Base-by-base conservation (phyloP, 35 echinoderm and acorn worm species). In the Stichopus chloronotus region DNA sequence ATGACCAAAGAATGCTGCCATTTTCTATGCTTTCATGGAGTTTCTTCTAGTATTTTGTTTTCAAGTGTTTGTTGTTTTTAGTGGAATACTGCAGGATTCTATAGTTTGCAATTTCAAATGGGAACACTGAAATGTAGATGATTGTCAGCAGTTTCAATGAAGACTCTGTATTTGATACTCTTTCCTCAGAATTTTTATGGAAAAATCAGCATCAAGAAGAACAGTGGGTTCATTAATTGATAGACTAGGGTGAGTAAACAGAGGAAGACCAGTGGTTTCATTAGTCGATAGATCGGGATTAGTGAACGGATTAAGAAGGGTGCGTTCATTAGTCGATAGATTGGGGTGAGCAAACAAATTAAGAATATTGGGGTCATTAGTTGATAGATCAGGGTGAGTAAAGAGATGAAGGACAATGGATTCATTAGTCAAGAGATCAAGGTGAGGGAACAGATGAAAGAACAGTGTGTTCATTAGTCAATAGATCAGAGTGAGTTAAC, bases 181-280 rank as follows among this genome's bases (percentile, higher is more conserved):
- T 81, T 81, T 43, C 53, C 12, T 4, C 94, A 97, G 96, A 57
- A 86, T 92, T 13, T 95, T 97, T 83, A 97, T 97, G 96, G 96
- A 97, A 9, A 91, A 90, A 65, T 72, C 92, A 4, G 90, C 94
- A 19, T 95, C 94, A 52, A 95, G 78, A 74, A 95, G 84, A 72
- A 91, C 92, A 58, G 96, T 97, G 83, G 96, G 96, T 9, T 93
- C 93, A 52, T 72, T 97, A 19, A 91, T 97, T 19, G 96, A 97
- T 71, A 97, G 92, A 79, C 78, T 97, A 63, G 96, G 96, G 96
- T 97, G 76, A 95, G 96, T 94, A 19, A 21, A 53, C 25, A 56
- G 71, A 53, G 13, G 24, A 12, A 19, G 25, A 6, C 76, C 55
- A 55, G 30, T 16, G 69, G 21, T 8, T 57, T 24, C 55, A 92